phyloP scores from a whole-genome alignment of 1,140 invertebrate species.

The Forficula auricularia region DNA sequence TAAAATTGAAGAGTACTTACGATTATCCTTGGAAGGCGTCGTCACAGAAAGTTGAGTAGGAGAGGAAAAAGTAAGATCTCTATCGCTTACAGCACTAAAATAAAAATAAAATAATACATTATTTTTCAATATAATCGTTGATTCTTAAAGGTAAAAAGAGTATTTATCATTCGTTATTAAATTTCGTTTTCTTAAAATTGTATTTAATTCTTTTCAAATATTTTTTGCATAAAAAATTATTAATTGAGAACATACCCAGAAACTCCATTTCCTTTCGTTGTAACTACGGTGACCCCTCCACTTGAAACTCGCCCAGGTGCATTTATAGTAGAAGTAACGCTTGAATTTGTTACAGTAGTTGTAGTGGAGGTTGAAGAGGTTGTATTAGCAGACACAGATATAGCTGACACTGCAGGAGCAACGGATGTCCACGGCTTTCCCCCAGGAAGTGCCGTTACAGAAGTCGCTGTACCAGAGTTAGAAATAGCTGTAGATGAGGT shows the following conservation, averaged over 20 bases:
- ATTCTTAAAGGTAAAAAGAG: too few species aligned
- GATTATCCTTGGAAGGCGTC: too few species aligned
- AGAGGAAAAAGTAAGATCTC: not conserved
- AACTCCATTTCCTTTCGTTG: conserved; percentile 19
- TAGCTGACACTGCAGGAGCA: not conserved
- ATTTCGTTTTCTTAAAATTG: too few species aligned
- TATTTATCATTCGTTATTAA: too few species aligned
- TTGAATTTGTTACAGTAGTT: conserved; percentile 9
- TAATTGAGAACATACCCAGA: not conserved
- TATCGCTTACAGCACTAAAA: not conserved
- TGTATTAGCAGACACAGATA: not conserved
- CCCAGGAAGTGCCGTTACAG: too few species aligned
- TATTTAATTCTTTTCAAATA: too few species aligned
- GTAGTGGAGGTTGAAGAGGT: not conserved
- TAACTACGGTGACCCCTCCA: conserved; percentile 44
- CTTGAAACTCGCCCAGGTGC: conserved; percentile 25
- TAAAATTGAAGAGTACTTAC: too few species aligned
- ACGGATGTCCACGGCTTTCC: conserved; percentile 7
- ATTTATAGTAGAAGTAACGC: conserved; percentile 16
- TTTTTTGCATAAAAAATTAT: not conserved
- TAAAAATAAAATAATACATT: not conserved
- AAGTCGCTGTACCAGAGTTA: conserved; percentile 18
- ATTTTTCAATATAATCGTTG: too few species aligned
- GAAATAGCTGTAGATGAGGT: conserved; percentile 22
- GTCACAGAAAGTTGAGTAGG: not conserved